Evolutionary conservation across 2,113 vertebrate species (phyloP).

Genomic region (Cheirogaleus medius): DNA sequence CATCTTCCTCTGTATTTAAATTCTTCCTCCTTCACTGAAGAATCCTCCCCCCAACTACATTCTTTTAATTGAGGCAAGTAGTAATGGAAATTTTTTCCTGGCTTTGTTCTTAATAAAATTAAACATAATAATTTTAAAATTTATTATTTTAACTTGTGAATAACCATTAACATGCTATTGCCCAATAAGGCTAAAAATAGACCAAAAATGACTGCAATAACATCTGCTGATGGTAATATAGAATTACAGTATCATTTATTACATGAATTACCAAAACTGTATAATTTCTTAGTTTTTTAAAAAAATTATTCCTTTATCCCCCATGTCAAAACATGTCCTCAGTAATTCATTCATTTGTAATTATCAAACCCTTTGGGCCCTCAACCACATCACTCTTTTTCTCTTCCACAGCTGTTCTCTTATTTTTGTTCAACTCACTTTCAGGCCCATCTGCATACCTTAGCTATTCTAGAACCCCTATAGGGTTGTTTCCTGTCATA

Average conservation of each 20-base stretch:
- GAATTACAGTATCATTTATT: background rate
- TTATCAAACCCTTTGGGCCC: background rate
- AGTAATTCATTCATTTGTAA: constrained; percentile 19
- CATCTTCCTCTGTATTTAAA: background rate
- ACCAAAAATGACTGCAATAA: background rate
- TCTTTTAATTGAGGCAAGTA: background rate
- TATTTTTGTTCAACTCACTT: background rate
- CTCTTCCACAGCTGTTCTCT: background rate
- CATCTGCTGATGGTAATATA: background rate
- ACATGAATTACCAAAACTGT: background rate
- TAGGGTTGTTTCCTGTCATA: background rate
- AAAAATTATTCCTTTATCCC: background rate
- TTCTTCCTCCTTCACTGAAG: background rate
- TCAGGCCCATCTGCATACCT: background rate
- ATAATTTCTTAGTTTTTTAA: background rate
- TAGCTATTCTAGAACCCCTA: background rate
- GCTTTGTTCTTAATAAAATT: constrained; percentile 48
- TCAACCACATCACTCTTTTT: background rate
- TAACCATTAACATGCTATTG: background rate
- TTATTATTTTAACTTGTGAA: constrained; percentile 42
- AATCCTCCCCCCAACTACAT: background rate
- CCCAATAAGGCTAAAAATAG: background rate
- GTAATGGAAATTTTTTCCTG: background rate
- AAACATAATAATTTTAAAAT: constrained; percentile 25
- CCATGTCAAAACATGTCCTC: background rate